These are phyloP conservation scores for Clarias magur DNA, from an alignment of 2,113 vertebrate species.

Conservation along the genomic window DNA sequence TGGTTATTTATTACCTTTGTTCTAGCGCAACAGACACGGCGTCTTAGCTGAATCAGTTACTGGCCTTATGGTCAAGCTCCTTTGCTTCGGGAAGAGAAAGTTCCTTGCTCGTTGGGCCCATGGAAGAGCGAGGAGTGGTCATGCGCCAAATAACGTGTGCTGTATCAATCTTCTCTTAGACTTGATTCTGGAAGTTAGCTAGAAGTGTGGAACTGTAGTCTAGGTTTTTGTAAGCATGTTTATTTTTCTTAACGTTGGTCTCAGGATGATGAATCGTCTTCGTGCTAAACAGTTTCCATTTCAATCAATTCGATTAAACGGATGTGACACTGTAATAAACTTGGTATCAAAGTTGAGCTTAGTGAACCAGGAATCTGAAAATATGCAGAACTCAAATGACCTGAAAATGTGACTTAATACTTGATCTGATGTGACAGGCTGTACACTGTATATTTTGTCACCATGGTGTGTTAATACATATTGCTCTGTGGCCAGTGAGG, in stretches of 20 bases:
- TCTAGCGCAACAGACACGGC: not conserved
- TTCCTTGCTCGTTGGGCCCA: not conserved
- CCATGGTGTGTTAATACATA: not conserved
- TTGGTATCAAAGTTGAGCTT: too few species aligned
- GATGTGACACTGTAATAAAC: too few species aligned
- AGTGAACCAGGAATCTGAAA: too few species aligned
- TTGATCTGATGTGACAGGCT: too few species aligned
- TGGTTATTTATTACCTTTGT: not conserved
- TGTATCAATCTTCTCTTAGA: not conserved
- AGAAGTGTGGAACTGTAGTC: too few species aligned
- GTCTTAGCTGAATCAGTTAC: not conserved
- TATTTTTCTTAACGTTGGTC: not conserved
- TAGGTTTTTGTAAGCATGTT: not conserved
- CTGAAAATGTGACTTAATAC: too few species aligned
- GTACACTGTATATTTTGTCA: not conserved
- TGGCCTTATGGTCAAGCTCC: not conserved
- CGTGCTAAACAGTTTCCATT: not conserved
- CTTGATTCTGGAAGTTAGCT: not conserved
- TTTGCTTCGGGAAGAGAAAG: not conserved
- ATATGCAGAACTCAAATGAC: too few species aligned
- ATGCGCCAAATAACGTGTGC: not conserved
- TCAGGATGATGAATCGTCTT: not conserved
- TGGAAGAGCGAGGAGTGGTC: not conserved
- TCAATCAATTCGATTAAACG: not conserved
- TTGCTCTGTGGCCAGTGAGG: not conserved